These are phyloP conservation scores for Steinernema hermaphroditum DNA, from an alignment of 2,888 invertebrate genomes.

Conservation along the genomic window DNA sequence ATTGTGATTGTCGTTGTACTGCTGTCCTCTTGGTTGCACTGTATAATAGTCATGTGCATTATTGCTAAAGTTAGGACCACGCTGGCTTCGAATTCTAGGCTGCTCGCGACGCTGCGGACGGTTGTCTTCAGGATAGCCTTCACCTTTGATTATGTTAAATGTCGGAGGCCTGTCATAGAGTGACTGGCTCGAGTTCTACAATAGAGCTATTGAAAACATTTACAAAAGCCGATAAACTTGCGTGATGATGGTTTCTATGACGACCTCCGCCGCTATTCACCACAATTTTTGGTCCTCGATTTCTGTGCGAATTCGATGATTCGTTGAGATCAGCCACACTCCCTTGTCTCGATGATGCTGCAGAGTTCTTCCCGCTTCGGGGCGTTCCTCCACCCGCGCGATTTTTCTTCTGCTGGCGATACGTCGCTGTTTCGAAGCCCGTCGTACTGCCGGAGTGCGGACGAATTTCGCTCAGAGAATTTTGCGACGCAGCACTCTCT, in stretches of 20 bases:
- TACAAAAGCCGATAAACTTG: neutral
- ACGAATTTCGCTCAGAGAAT: neutral
- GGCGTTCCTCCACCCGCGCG: neutral
- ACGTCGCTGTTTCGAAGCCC: slow-evolving; percentile 11
- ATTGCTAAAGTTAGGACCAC: neutral
- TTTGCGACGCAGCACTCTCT: too few species aligned
- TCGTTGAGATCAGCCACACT: slow-evolving; percentile 9
- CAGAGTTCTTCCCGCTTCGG: neutral
- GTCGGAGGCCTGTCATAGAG: slow-evolving; percentile 9
- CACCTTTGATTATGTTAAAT: neutral
- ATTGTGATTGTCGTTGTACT: neutral
- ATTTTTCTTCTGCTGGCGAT: slow-evolving; percentile 12
- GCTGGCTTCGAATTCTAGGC: slow-evolving; percentile 1
- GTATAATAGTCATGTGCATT: slow-evolving; percentile 12
- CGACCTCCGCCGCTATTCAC: neutral
- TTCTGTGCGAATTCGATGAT: neutral
- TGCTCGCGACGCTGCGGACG: neutral
- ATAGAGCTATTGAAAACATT: neutral
- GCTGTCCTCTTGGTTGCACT: neutral
- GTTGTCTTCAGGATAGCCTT: neutral
- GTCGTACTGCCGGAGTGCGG: neutral
- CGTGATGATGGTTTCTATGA: neutral
- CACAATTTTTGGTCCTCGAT: neutral
- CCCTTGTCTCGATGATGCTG: slow-evolving; percentile 5
- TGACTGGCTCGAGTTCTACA: slow-evolving; percentile 24